Evolutionary conservation across 35 echinoderm and acorn worm genomes (phyloP).

Genomic region (Ophioderma brevispina): DNA sequence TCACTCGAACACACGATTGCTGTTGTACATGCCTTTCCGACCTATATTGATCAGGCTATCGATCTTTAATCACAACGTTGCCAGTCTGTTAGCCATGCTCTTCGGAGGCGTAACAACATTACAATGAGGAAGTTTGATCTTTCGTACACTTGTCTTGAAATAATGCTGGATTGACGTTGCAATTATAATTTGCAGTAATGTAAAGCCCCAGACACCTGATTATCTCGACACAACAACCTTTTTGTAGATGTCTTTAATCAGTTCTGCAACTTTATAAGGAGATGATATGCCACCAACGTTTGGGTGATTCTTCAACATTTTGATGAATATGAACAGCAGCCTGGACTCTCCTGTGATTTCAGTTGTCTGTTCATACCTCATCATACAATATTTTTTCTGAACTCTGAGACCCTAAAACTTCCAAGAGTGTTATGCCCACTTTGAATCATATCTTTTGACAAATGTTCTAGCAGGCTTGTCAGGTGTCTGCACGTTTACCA

Average conservation of each 20-base stretch:
- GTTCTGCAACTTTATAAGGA: slow-evolving; percentile 25
- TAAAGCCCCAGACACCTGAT: slow-evolving; percentile 7
- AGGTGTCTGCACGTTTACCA: slow-evolving; percentile 39
- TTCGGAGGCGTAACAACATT: too few relatives aligned
- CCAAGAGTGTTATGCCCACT: slow-evolving; percentile 68
- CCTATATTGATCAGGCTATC: too few relatives aligned
- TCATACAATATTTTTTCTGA: slow-evolving; percentile 50
- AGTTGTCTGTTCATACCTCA: slow-evolving; percentile 54
- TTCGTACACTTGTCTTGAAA: slow-evolving; percentile 21
- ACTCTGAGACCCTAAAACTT: slow-evolving; percentile 10
- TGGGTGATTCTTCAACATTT: slow-evolving; percentile 56
- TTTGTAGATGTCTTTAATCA: slow-evolving; percentile 38
- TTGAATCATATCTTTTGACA: slow-evolving; percentile 70
- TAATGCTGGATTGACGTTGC: slow-evolving; percentile 48
- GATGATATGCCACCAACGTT: slow-evolving; percentile 43
- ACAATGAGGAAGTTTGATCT: slow-evolving; percentile 36
- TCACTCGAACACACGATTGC: too few relatives aligned
- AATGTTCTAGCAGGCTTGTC: slow-evolving; percentile 51
- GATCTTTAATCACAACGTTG: too few relatives aligned
- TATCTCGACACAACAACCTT: slow-evolving; percentile 43
- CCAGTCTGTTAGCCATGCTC: too few relatives aligned
- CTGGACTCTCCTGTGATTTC: slow-evolving; percentile 51
- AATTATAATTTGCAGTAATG: slow-evolving; percentile 55
- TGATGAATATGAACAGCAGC: slow-evolving; percentile 37
- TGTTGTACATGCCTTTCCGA: too few relatives aligned